Evolutionary conservation across 2,888 invertebrate species (phyloP), one percentile per base, ranked within the genome.

Genomic region (Mellilla xanthometata): DNA sequence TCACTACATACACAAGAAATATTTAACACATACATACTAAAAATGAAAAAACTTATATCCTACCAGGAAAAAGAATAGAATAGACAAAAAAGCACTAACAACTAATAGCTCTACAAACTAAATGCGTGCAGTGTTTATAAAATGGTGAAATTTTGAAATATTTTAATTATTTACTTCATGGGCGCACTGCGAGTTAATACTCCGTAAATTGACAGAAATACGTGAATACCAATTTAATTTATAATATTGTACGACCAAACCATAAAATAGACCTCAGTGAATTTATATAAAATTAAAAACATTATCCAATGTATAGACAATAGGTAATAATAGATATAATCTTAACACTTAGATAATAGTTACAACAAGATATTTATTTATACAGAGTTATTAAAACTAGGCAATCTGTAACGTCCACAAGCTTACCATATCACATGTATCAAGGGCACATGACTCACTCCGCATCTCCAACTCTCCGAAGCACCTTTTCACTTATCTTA

Each of bases 261-360:
- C 39, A 45, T 45, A 49, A 56, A 24, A 59, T 38, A 52, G 49
- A 52, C 46, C 58, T 68, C 69, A 67, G 68, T 62, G 71, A 72
- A 68, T 77, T 74, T 63, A 79, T 56, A 87, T 87, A 86, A 87
- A 80, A 87, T 86, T 86, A 88, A 86, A 86, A 88, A 87, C 69
- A 72, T 69, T 70, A 35, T 39, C 72, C 73, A 80, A 80, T 74
- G 61, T 76, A 67, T 65, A 69, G 71, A 77, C 71, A 77, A 79
- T 81, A 78, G 78, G 78, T 81, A 81, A 19, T n/a, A n/a, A 38
- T 38, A 47, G 77, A 75, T 23, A 23, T 23, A 24, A 7, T 76
- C 19, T 77, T 81, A 86, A 87, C 86, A 86, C 81, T 84, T 86
- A 85, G 44, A n/a, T n/a, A 63, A 77, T 72, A 78, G 80, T 80